Percentiles rank a stretch among this genome's conserved stretches.
These are phyloP conservation scores for Arion vulgaris DNA, from an alignment of 1,140 invertebrate genomes.

Conservation along the genomic window DNA sequence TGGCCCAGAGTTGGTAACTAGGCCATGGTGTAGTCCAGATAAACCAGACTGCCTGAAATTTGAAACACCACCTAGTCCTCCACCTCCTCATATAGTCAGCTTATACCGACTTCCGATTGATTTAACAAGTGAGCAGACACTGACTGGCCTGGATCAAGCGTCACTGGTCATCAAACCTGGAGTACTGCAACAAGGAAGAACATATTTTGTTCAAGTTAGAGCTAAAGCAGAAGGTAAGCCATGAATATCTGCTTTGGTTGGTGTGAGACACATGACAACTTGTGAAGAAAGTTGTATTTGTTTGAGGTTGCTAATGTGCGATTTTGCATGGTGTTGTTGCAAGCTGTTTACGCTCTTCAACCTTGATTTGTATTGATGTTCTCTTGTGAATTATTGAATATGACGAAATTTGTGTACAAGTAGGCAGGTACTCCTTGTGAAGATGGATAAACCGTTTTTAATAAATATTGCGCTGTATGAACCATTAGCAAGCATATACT, in stretches of 20 bases:
- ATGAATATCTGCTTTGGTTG: background rate
- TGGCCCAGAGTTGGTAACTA: background rate
- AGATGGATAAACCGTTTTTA: too few relatives aligned
- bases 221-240: slow-evolving; percentile 29
- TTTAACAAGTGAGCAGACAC: slow-evolving; percentile 31
- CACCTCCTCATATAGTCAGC: slow-evolving; percentile 23
- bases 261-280: background rate
- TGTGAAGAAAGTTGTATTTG: too few relatives aligned
- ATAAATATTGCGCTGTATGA: too few relatives aligned
- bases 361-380: too few relatives aligned
- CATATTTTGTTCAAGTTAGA: slow-evolving; percentile 47
- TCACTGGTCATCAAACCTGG: slow-evolving; percentile 50
- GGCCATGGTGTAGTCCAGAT: background rate
- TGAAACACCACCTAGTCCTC: background rate
- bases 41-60: background rate
- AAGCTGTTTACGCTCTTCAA: too few relatives aligned
- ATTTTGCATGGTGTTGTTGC: too few relatives aligned
- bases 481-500: too few relatives aligned
- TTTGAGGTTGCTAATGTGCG: too few relatives aligned
- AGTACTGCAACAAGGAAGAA: slow-evolving; percentile 42
- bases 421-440: too few relatives aligned
- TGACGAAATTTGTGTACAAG: too few relatives aligned
- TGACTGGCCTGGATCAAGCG: slow-evolving; percentile 40
- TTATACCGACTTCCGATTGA: slow-evolving; percentile 7
- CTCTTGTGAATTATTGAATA: too few relatives aligned